Evolutionary conservation across 2,797 vertebrate genomes (phyloP), one percentile per base, ranked within the genome.

Genomic region (Schizothorax lantsangensis): DNA sequence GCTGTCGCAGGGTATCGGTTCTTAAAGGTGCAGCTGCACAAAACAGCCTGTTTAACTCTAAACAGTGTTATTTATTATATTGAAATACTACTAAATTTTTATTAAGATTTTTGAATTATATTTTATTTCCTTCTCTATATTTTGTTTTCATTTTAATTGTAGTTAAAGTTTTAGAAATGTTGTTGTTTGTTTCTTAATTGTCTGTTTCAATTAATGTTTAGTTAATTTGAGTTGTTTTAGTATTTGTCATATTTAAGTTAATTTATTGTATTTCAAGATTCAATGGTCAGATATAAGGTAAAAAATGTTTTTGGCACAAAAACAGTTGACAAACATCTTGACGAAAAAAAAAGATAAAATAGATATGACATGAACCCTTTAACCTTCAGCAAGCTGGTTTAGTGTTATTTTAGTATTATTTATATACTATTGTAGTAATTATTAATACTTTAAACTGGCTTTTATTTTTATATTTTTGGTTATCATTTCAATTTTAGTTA

Each of bases 11-110:
- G 11, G 21, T 59, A 54, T 57, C 26, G 1, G 2, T 21, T 59
- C 36, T 73, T 62, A 86, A 83, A 83, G 81, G 9, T 26, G 71
- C 49, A 80, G 64, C 19, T 62, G 26, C 21, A 33, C 45, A 81
- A 49, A 79, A n/a, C 54, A 79, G 36, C 7, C 77, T 21, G 62
- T 36, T 26, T 26, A 73, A 68, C 30, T 68, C 30, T 23, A 57
- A 59, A 10, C 9, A n/a, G 57, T 59, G 23, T 10, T 59, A 59
- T n/a, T 59, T n/a, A 59, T 4, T 59, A 59, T n/a, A 59, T 11
- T n/a, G 23, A 59, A 59, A 59, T 59, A n/a, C 23, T 59, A 59
- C 9, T 10, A 4, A 0, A 10, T n/a, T 59, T 57, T n/a, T 59
- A n/a, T n/a, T 11, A 11, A 21, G 3, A 59, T 57, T 57, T 8